Percentiles rank a stretch among this genome's conserved stretches.
phyloP scores from a whole-genome alignment of 2,113 vertebrate species.

The Phylloscopus trochiloides region DNA sequence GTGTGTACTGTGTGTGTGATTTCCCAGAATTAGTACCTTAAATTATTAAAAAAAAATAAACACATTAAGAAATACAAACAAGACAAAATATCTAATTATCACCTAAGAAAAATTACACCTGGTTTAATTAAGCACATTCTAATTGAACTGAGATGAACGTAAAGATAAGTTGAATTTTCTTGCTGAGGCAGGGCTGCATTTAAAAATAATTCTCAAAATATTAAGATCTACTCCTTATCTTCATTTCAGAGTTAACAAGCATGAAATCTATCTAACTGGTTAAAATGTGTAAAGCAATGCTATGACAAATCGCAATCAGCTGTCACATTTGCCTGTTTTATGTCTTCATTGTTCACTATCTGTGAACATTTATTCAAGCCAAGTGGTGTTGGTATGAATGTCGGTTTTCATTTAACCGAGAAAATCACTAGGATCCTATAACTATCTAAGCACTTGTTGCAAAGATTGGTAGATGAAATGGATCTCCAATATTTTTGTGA shows the following conservation, averaged over 20 bases:
- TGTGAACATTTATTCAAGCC: slow-evolving; percentile 16
- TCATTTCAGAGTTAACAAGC: not conserved
- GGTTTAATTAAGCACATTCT: not conserved
- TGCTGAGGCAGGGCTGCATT: not conserved
- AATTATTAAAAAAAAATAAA: not conserved
- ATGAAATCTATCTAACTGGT: not conserved
- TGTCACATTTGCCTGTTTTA: slow-evolving; percentile 11
- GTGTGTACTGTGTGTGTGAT: not conserved
- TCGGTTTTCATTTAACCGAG: slow-evolving; percentile 1
- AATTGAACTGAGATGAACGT: not conserved
- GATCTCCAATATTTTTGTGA: not conserved
- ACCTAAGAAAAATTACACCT: not conserved
- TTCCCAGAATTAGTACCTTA: not conserved
- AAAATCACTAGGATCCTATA: not conserved
- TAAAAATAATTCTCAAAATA: not conserved
- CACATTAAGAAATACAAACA: not conserved
- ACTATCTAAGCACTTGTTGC: slow-evolving; percentile 9
- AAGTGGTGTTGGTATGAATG: not conserved
- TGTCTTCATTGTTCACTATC: slow-evolving; percentile 31
- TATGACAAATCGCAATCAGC: slow-evolving; percentile 5
- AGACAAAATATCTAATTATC: not conserved
- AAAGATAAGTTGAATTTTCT: not conserved
- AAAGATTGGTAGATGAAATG: not conserved
- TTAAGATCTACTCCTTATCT: not conserved
- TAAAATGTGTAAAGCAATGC: not conserved